Conservation (phyloP, 2,113 vertebrate species). For the Vulpes lagopus region DNA sequence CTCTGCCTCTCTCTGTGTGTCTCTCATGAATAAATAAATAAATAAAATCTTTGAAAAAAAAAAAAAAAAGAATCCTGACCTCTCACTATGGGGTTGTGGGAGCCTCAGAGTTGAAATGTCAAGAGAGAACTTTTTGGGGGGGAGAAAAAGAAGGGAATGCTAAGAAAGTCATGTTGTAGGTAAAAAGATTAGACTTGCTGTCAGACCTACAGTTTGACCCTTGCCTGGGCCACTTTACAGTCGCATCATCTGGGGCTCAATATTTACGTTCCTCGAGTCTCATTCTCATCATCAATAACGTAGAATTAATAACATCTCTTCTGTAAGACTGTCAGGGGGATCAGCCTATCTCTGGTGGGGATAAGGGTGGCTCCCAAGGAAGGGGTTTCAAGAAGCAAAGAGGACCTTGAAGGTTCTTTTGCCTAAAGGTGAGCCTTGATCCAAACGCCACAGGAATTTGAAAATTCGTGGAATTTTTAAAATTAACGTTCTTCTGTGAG, state of each 20-base stretch:
- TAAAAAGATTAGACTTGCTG: not conserved
- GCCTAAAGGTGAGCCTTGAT: not conserved
- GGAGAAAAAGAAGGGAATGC: conserved; percentile 35
- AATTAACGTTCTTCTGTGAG: not conserved
- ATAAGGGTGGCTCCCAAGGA: not conserved
- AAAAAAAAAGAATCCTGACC: not conserved
- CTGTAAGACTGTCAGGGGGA: not conserved
- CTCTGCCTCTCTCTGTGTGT: no score
- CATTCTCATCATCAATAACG: not conserved
- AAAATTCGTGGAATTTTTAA: not conserved
- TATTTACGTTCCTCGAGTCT: not conserved
- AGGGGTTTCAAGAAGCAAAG: not conserved
- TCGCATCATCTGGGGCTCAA: not conserved
- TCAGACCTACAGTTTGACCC: not conserved
- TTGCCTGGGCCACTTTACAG: not conserved
- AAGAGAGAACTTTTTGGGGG: not conserved
- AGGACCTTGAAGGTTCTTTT: conserved; percentile 10
- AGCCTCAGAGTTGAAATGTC: not conserved
- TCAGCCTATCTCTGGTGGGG: not conserved
- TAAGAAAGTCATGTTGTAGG: not conserved
- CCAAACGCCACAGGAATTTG: not conserved
- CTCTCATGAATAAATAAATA: no score
- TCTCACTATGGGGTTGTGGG: not conserved
- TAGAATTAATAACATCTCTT: not conserved
- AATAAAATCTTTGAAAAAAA: no score